Evolutionary conservation across 2,888 invertebrate genomes (phyloP), one percentile per base, ranked within the genome.

Genomic region (Cataglyphis cursor): DNA sequence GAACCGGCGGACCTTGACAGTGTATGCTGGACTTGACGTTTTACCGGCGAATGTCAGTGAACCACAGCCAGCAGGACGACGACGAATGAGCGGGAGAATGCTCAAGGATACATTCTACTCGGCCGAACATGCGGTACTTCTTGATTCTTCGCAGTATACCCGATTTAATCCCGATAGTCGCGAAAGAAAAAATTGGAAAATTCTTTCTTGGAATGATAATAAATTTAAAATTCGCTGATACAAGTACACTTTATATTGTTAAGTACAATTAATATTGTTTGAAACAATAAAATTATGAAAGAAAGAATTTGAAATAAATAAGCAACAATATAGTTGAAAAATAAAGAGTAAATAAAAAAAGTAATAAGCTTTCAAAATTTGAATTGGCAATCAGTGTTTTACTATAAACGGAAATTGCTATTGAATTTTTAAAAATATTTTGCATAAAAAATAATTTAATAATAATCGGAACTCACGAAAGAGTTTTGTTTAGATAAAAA

Each of bases 1-100:
- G 91, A 93, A 92, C 91, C 88, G 91, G 89, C 92, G 92, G 93
- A 93, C 94, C 94, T 93, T 93, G 93, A 92, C 91, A 92, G 91
- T 91, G 91, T 59, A 35, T 85, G 59, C 85, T 68, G 86, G 90
- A 88, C 87, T 85, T 87, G 91, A 88, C 90, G 90, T 85, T 87
- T 82, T 66, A 76, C 64, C 8, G 82, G 85, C 84, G 89, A 89
- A 85, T 93, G 93, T 92, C 93, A 93, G 92, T 93, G 93, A 93
- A 93, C 93, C 90, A 72, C 78, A 88, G 81, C 81, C 62, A 74
- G 44, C 85, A 85, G 89, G 86, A 90, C 90, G 86, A 86, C 24
- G 24, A 28, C 85, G 86, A 80, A 86, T 85, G 89, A 84, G 70
- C 82, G 84, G 44, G 44, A 31, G 73, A 88, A 89, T 84, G 88